phyloP scores from a whole-genome alignment of 1,140 invertebrate genomes.

The Cydia amplana region DNA sequence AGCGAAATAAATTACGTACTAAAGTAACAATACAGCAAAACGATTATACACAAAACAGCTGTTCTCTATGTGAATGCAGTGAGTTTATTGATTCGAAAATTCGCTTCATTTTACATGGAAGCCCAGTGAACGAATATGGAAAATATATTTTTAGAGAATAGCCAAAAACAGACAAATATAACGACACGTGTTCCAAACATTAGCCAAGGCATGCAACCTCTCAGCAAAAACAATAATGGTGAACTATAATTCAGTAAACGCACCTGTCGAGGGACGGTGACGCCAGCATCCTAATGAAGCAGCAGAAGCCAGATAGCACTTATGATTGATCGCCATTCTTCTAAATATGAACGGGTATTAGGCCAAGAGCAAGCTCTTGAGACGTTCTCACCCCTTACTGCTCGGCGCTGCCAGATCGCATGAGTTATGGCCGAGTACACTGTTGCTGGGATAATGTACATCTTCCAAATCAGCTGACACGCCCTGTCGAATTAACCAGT shows the following conservation, averaged over 20 bases:
- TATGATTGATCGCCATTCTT: constrained; percentile 68
- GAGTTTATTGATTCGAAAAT: too few relatives aligned
- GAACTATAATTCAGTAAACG: constrained; percentile 44
- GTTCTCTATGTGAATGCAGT: too few relatives aligned
- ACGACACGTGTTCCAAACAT: constrained; percentile 8
- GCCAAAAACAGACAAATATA: constrained; percentile 24
- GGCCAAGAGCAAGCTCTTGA: constrained; percentile 66
- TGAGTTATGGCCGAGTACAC: constrained; percentile 54
- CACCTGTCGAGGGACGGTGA: constrained; percentile 28
- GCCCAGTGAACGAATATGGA: not conserved
- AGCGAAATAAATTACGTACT: too few relatives aligned
- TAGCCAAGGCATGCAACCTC: constrained; percentile 30
- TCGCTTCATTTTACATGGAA: too few relatives aligned
- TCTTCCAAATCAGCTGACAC: constrained; percentile 41
- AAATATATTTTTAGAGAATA: not conserved
- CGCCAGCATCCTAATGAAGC: constrained; percentile 42
- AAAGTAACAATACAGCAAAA: too few relatives aligned
- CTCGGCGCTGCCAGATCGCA: constrained; percentile 51
- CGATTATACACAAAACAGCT: too few relatives aligned
- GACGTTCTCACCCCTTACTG: constrained; percentile 56
- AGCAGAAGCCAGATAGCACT: constrained; percentile 37
- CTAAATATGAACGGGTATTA: constrained; percentile 63
- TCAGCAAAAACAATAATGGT: constrained; percentile 14
- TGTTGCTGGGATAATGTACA: constrained; percentile 51
- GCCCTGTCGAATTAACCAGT: constrained; percentile 10